Base-by-base conservation (phyloP, 2,797 vertebrate genomes). In the Enteromius radiatus region DNA sequence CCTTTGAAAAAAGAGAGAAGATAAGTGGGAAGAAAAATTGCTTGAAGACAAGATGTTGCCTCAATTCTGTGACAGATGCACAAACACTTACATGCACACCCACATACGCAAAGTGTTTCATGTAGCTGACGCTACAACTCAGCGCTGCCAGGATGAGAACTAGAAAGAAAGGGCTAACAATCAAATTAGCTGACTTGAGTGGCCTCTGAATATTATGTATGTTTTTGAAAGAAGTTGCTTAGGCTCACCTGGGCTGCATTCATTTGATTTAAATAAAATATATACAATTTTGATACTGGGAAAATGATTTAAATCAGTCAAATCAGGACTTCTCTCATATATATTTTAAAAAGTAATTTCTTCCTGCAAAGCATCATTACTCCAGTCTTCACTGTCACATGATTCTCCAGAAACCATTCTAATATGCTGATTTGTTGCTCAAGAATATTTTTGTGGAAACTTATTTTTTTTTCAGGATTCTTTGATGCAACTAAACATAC, bases 1-100 rank as follows among this genome's bases (percentile, higher is more conserved):
- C 89, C 90, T 91, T 93, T 91, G 84, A 91, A 94, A 89, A 89
- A 69, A 31, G 38, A 61, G 43, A 67, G 63, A 70, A 69, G 45
- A 69, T 65, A 83, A 76, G 64, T 83, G 63, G 71, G 59, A 84
- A 75, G 74, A 78, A 78, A 78, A 71, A 78, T 78, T 12, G 79
- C 80, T 85, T 73, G 79, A 85, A 85, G 84, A 82, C 84, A 81
- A 82, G 78, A 76, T 65, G 80, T 71, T 64, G 59, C 79, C 47
- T 65, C 54, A 28, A 49, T 77, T 81, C 52, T 41, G 68, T 77
- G 78, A 85, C 74, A 77, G 33, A 56, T 36, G 70, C 71, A 85
- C 64, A 81, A 68, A 85, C 65, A 71, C 64, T 45, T 41, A n/a
- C 15, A 70, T 11, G 49, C 63, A 56, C 41, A 73, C 70, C 26